These are phyloP conservation scores for Brachyalestes nurse DNA, from an alignment of 2,797 vertebrate genomes.

Conservation along the genomic window DNA sequence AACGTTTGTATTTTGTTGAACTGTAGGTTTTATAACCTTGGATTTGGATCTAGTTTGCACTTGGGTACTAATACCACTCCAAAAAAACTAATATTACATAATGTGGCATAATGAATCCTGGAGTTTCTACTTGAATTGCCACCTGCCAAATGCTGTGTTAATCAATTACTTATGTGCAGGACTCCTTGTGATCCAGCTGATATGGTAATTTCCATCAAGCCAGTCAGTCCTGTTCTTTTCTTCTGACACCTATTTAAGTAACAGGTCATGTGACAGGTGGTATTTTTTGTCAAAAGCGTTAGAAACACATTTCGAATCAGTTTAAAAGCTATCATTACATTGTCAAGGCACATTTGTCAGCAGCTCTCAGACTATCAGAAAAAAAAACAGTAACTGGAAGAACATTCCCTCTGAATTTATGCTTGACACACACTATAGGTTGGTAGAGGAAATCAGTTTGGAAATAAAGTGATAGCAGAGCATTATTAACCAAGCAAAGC, in stretches of 20 bases:
- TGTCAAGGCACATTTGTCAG: neutral
- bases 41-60: neutral
- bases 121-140: neutral
- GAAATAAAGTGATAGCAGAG: no score
- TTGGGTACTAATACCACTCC: neutral
- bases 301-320: neutral
- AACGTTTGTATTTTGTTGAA: no score
- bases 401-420: neutral
- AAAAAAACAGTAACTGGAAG: neutral
- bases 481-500: neutral
- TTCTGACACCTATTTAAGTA: neutral
- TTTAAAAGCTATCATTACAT: neutral
- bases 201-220: neutral
- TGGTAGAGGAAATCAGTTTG: no score
- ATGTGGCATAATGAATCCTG: neutral
- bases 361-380: neutral
- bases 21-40: neutral
- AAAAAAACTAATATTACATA: neutral
- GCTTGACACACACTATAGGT: neutral
- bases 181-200: neutral
- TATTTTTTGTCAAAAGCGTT: neutral
- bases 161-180: neutral
- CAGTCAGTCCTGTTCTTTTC: neutral
- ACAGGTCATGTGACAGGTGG: neutral
- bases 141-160: neutral